Evolutionary conservation across 2,888 invertebrate genomes (phyloP), one percentile per base, ranked within the genome.

Genomic region (Notocelia uddmanniana): DNA sequence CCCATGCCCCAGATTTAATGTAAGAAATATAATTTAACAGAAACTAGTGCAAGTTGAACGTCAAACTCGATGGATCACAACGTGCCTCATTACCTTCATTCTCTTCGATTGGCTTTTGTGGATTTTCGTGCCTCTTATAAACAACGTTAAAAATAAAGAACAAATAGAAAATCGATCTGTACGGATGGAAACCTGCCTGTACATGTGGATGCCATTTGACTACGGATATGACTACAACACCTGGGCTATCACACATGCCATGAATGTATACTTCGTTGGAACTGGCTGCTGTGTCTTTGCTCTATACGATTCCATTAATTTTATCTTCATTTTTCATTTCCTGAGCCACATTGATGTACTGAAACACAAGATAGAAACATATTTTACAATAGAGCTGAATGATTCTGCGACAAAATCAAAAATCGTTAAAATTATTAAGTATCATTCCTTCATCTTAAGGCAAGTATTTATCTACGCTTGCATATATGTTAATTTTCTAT

Each of bases 131-230:
- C 79, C 84, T 0, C 60, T 79, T 0, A 6, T 77, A 0, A 80
- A 83, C 59, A 85, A 82, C 58, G 60, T 79, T 0, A 75, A 62
- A 0, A 78, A 83, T 58, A 75, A 71, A 48, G 80, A 83, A 10
- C 74, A 73, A 1, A 78, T 83, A 13, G 55, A 64, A 10, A 85
- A 85, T 50, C 79, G 76, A 18, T 81, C 83, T 0, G 72, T 74
- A 5, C 78, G 76, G 23, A 74, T 84, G 9, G 80, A 83, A 75
- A 86, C 83, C 8, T 78, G 81, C 41, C 58, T 84, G 1, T 86
- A 84, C 48, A 58, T 84, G 45, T 80, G 81, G 80, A 70, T 83
- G 72, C 87, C 86, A 1, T 81, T 83, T 26, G 85, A 86, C 41
- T 86, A 86, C 48, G 80, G 79, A 45, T 82, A 81, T 55, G 77